Base-by-base conservation (phyloP, 2,113 vertebrate genomes). In the Onychostruthus taczanowskii region DNA sequence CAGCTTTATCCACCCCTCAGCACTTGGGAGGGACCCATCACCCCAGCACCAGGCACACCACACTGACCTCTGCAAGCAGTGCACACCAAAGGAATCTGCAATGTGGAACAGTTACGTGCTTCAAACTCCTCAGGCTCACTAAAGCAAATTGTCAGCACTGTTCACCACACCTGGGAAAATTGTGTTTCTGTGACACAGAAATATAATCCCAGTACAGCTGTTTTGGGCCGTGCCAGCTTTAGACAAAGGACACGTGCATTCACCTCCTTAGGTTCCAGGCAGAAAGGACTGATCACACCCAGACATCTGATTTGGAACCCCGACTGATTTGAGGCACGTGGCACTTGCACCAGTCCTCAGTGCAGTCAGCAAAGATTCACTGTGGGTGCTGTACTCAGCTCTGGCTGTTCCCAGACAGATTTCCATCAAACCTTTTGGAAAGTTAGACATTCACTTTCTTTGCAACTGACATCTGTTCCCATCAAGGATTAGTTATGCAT, bases 1-100 rank as follows among this genome's bases (percentile, higher is more conserved):
- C 53, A 91, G 91, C 93, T 93, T 95, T 75, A 87, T 87, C 75
- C 70, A 16, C 63, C 81, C 87, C 66, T 95, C 87, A 94, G 78
- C 77, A 89, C 43, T 92, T 92, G 87, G 58, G 72, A 91, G 77
- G 84, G 89, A 59, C 73, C 87, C 61, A 44, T 64, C 86, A 78
- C 27, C 63, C 53, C 28, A 50, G 70, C 14, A 49, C 15, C 52
- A 79, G 53, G 11, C 68, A 76, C 75, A 39, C 53, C 43, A 84
- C 66, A 49, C 7, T 5, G 3, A 58, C 50, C 16, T 2, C 13
- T 41, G 22, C 22, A 78, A 14, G 73, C 74, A n/a, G 39, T 0
- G 3, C 27, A 73, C 86, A 47, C 64, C 33, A 73, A 66, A 77
- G 37, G 80, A 84, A 70, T 30, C 12, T 86, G 41, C 7, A 9